Conservation (phyloP, 2,797 vertebrate species). For the Chloroceryle amazona region DNA sequence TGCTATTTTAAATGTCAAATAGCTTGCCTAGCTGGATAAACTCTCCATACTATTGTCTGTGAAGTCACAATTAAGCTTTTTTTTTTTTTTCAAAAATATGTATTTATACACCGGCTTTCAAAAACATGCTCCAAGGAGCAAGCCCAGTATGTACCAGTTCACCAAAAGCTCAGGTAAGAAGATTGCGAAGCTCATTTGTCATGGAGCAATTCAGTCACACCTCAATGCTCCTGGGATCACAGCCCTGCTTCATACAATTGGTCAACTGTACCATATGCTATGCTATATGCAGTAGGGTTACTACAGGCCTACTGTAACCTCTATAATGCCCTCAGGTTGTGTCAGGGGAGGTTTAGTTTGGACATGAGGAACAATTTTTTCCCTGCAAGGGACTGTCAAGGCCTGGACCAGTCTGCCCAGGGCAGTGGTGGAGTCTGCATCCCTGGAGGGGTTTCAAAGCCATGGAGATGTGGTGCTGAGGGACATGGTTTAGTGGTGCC, state of each 20-base stretch:
- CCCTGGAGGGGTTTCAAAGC: not conserved
- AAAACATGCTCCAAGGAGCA: not conserved
- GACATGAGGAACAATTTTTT: not conserved
- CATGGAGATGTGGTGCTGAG: not conserved
- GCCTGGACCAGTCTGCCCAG: not conserved
- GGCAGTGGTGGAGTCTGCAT: not conserved
- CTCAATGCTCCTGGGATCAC: rapidly evolving
- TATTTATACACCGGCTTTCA: not conserved
- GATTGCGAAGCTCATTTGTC: rapidly evolving
- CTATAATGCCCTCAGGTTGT: not conserved
- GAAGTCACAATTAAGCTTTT: not conserved
- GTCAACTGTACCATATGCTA: rapidly evolving
- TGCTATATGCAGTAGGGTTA: rapidly evolving
- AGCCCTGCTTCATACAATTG: rapidly evolving
- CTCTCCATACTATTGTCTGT: not conserved
- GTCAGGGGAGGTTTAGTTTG: not conserved
- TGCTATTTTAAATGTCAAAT: not conserved
- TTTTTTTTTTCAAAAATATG: not conserved
- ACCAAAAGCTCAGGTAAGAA: not conserved
- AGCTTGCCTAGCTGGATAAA: not conserved
- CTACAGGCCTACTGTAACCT: not conserved
- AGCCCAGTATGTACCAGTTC: rapidly evolving
- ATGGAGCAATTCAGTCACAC: rapidly evolving
- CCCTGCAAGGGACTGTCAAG: not conserved
- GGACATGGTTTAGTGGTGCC: not conserved